Evolutionary conservation across 2,113 vertebrate genomes (phyloP), one percentile per base, ranked within the genome.

Genomic region (Condylura cristata): DNA sequence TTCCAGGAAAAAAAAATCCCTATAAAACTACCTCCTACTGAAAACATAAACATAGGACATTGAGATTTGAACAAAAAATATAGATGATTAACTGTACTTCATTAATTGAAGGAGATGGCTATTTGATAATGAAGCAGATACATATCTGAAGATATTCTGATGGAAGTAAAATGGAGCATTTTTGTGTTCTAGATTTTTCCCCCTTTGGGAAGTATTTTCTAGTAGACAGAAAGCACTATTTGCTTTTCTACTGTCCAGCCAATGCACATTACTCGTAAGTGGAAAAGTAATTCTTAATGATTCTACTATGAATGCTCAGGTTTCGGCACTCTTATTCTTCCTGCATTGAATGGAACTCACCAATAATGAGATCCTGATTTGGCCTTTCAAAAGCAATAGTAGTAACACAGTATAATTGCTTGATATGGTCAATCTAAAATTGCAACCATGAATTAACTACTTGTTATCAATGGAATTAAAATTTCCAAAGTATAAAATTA

Each of bases 171-270:
- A 58, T 20, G 34, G 0, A 89, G 24, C 8, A 71, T 44, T 86
- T 83, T 93, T 78, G 32, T 79, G 30, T 22, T 74, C 28, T 39
- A 44, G 61, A 74, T 71, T 61, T 46, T 39, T 90, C 56, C 44
- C 7, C 24, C 39, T 66, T 48, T 14, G 41, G 44, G 53, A 81
- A 82, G 32, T 18, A 81, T 16, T 78, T 91, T 58, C 46, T 80
- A 37, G 44, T 56, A 39, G 84, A n/a, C 71, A 84, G 70, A 74
- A 83, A 81, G 46, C 28, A 56, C 61, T 58, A 48, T 78, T 91
- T 76, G 32, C 66, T 97, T 93, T 85, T 80, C 61, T 88, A 39
- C 63, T 60, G 8, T 79, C 44, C 22, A 92, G n/a, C 60, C 71
- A 58, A 85, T 32, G 11, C 39, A 48, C 53, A 80, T 86, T 92